Conservation (phyloP, 2,888 invertebrate genomes). For the Arenicola marina region DNA sequence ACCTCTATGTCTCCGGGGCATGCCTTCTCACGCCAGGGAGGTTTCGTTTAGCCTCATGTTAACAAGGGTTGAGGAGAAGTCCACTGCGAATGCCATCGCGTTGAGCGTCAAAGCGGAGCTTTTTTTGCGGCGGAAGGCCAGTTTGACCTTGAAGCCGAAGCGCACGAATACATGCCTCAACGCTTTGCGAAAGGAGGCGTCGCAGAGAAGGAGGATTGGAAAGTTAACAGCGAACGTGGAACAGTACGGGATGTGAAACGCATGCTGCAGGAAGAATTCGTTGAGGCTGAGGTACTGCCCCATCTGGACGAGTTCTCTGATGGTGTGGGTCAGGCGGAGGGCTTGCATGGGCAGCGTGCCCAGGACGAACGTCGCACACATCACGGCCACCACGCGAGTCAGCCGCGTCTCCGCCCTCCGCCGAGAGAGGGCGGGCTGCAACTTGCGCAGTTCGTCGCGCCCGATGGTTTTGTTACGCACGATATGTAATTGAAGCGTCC, state of each 20-base stretch:
- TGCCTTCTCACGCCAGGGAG: too few species aligned
- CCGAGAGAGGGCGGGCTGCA: background rate
- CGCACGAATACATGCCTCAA: background rate
- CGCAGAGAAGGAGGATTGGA: background rate
- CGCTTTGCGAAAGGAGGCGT: background rate
- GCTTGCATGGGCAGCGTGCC: background rate
- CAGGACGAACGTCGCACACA: background rate
- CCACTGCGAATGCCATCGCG: conserved; percentile 3
- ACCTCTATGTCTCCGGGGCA: too few species aligned
- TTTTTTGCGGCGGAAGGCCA: background rate
- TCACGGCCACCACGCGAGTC: background rate
- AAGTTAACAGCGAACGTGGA: conserved; percentile 1
- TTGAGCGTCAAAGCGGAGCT: background rate
- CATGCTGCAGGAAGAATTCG: background rate
- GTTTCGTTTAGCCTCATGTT: too few species aligned
- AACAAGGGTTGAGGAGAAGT: background rate
- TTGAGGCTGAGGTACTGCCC: background rate
- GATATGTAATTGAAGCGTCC: background rate
- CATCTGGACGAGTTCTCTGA: background rate
- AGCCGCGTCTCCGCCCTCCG: background rate
- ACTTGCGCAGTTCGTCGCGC: background rate
- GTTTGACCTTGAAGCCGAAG: background rate
- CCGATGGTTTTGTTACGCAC: background rate
- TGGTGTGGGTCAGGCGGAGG: background rate
- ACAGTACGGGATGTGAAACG: background rate